A percentile compares a stretch with the other conserved stretches of the same genome.
These are phyloP conservation scores for Etheostoma perlongum DNA, from an alignment of 2,797 vertebrate species.

Conservation along the genomic window DNA sequence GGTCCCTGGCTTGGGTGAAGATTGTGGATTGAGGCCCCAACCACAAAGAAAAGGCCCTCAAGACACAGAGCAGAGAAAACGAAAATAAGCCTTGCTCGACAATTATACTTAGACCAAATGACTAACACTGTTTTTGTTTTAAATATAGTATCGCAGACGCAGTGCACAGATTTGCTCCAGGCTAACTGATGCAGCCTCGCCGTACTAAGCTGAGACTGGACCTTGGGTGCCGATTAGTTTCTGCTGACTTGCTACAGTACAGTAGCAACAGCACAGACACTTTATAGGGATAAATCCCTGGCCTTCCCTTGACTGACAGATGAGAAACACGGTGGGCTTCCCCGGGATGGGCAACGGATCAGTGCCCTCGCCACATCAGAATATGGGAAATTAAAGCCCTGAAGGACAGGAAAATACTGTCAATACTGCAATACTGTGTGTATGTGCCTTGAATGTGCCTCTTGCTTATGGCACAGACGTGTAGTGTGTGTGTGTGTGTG, in stretches of 20 bases:
- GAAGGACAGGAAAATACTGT: conserved; percentile 58
- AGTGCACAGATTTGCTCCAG: conserved; percentile 13
- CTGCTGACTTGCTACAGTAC: conserved; percentile 54
- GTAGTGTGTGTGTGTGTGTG: not conserved
- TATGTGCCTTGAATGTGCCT: conserved; percentile 17
- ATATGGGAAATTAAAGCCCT: conserved; percentile 67
- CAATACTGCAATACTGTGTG: conserved; percentile 32
- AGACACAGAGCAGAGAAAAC: conserved; percentile 26
- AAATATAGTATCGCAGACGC: conserved; percentile 11
- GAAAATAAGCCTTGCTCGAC: conserved; percentile 33
- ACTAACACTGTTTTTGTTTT: conserved; percentile 44
- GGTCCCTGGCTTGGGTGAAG: conserved; percentile 31
- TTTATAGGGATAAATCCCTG: conserved; percentile 71
- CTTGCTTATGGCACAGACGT: conserved; percentile 27
- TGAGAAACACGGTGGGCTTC: conserved; percentile 67
- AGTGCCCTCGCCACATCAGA: conserved; percentile 55
- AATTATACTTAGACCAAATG: conserved; percentile 52
- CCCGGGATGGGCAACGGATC: conserved; percentile 65
- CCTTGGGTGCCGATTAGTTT: conserved; percentile 64
- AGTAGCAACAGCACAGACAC: conserved; percentile 43
- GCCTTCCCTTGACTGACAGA: conserved; percentile 62
- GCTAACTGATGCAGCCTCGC: conserved; percentile 22
- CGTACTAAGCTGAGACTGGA: conserved; percentile 30
- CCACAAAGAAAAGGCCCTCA: conserved; percentile 46
- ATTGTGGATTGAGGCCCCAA: conserved; percentile 38